Base-by-base conservation (phyloP, 2,113 vertebrate species). In the Glaucidium brasilianum region DNA sequence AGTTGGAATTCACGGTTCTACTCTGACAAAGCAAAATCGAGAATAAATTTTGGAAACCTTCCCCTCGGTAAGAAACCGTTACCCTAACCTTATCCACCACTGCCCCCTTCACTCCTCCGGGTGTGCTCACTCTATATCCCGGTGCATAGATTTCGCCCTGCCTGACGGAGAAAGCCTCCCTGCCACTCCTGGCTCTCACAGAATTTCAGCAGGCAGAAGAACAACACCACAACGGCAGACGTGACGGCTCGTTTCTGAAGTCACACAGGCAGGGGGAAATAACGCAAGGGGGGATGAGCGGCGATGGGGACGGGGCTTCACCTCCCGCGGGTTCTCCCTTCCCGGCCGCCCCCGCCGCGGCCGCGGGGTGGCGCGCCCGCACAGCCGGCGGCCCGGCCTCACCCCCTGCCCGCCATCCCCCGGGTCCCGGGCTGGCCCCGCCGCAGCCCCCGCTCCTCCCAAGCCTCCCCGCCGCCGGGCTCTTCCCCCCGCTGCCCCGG, bases 291-390 rank as follows among this genome's bases (percentile, higher is more conserved):
- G 12, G 1, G 15, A 11, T 0, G 1, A 47, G 34, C 0, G 35
- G 45, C 56, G 15, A 5, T 0, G 35, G 39, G 20, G 20, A 39
- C 12, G 2, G 35, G 30, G 23, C 59, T 64, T 9, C 23, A 11
- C 11, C 26, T 4, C 53, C 1, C 9, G 2, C 18, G 7, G 21
- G 55, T 8, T 10, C 41, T 22, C 19, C 29, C 20, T 12, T 62
- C 20, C 32, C 43, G 5, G 62, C 76, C 34, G 69, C 6, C 12
- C 76, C 23, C 12, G 2, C 10, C 15, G 16, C 10, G 55, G 77
- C 97, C 98, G 86, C 96, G 66, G 96, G 98, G 75, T 74, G 97
- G 97, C 97, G 96, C 82, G 66, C 52, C 59, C 59, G 76, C 82
- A 83, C 92, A 68, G 45, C 18, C 27, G 26, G 34, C 29, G 11